Evolutionary conservation across 1,140 invertebrate species (phyloP), one percentile per base, ranked within the genome.

Genomic region (Lordiphosa stackelbergi): DNA sequence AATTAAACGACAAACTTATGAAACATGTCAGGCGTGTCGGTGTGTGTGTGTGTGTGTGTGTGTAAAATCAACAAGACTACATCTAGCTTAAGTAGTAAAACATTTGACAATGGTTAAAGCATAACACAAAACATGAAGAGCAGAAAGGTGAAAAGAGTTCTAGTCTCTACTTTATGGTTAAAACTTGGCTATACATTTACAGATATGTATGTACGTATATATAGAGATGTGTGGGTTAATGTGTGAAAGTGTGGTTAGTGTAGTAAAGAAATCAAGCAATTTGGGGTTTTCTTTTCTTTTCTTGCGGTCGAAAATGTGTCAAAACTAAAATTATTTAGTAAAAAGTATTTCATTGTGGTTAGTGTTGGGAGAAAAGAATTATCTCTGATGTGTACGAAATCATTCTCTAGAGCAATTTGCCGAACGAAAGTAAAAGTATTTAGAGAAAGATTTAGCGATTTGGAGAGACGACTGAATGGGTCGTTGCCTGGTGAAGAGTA

Each of bases 381-480:
- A 52, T 24, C 37, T 65, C 42, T 49, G 51, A 45, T 53, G 74
- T 63, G 64, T 75, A 78, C 75, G 75, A 81, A 81, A 81, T 81
- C 75, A 81, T 81, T 81, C 75, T 81, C 77, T 83, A 81, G 75
- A 81, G 75, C 75, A 81, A 62, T 81, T 78, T 83, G 75, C 77
- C 75, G 75, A 69, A 69, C 71, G 69, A 68, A 73, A 59, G 55
- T 59, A 73, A 60, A 72, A 72, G 59, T 69, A 59, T 64, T 63
- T 60, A 73, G 35, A 66, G 51, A 69, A 37, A 62, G 53, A 34
- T 51, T 61, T 36, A 55, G 38, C 66, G 35, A 47, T 16, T 43
- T 16, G 53, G 60, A 69, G 12, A 68, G 48, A 51, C 40, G 57
- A 54, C 41, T 48, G 38, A 12, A 11, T 22, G 28, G 28, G 28